Conservation (phyloP, 2,888 invertebrate species). For the Eretmocerus hayati region DNA sequence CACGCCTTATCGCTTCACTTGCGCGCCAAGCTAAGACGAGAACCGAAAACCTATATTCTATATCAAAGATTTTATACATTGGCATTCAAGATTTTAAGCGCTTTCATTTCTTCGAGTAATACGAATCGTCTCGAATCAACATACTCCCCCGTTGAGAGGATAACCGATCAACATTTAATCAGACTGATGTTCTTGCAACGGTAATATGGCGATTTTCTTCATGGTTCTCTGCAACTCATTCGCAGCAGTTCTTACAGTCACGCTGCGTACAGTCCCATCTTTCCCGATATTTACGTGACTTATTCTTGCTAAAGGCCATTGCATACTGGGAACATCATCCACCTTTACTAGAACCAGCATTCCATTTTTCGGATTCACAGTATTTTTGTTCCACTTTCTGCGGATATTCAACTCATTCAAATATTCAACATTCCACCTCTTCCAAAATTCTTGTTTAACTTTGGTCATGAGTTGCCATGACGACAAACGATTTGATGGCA, state of each 20-base stretch:
- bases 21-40: too few species aligned
- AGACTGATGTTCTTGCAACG: too few species aligned
- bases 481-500: too few species aligned
- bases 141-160: too few species aligned
- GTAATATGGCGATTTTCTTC: not conserved
- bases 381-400: not conserved
- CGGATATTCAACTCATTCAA: not conserved
- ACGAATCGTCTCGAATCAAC: too few species aligned
- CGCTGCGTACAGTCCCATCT: not conserved
- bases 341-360: not conserved
- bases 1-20: too few species aligned
- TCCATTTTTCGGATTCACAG: not conserved
- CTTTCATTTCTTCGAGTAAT: too few species aligned
- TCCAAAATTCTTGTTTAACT: not conserved
- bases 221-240: not conserved
- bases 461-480: too few species aligned
- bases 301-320: not conserved
- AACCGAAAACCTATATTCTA: too few species aligned
- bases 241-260: not conserved
- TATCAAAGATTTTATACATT: too few species aligned
- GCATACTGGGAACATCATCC: not conserved
- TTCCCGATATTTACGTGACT: not conserved
- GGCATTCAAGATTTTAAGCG: too few species aligned
- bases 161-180: too few species aligned
- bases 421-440: not conserved